Conservation (phyloP, 2,797 vertebrate genomes). For the Oreochromis mossambicus region DNA sequence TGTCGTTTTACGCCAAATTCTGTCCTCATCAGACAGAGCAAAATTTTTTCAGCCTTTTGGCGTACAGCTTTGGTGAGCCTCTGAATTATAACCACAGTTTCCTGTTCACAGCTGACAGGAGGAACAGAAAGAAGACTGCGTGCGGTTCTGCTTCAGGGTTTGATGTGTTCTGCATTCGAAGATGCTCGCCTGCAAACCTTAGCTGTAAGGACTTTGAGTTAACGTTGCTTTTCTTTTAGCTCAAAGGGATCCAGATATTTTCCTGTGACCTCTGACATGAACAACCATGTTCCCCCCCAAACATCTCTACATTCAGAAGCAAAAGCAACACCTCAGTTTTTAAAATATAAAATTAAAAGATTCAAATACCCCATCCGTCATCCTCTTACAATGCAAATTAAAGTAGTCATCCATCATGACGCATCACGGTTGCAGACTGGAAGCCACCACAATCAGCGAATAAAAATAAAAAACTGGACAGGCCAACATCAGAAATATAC, state of each 20-base stretch:
- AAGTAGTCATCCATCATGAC: background rate
- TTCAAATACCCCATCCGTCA: background rate
- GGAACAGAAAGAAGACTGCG: background rate
- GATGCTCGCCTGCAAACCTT: background rate
- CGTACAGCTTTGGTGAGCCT: background rate
- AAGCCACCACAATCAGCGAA: background rate
- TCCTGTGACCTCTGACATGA: background rate
- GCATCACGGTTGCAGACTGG: background rate
- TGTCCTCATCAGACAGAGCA: background rate
- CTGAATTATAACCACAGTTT: background rate
- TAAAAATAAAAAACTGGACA: background rate
- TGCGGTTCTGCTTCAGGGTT: background rate
- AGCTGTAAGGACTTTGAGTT: background rate
- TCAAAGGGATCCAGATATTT: background rate
- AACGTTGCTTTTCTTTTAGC: background rate
- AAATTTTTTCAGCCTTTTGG: background rate
- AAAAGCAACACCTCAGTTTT: background rate
- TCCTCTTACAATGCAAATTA: accelerated
- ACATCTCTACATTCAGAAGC: background rate
- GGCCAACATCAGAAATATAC: slow-evolving; percentile 56
- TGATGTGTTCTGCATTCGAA: background rate
- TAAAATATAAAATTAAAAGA: background rate
- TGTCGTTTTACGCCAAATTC: background rate
- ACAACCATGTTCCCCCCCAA: too few relatives aligned
- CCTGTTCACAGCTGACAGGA: background rate